These are phyloP conservation scores for Oriolus oriolus DNA, from an alignment of 2,113 vertebrate species.

Conservation along the genomic window DNA sequence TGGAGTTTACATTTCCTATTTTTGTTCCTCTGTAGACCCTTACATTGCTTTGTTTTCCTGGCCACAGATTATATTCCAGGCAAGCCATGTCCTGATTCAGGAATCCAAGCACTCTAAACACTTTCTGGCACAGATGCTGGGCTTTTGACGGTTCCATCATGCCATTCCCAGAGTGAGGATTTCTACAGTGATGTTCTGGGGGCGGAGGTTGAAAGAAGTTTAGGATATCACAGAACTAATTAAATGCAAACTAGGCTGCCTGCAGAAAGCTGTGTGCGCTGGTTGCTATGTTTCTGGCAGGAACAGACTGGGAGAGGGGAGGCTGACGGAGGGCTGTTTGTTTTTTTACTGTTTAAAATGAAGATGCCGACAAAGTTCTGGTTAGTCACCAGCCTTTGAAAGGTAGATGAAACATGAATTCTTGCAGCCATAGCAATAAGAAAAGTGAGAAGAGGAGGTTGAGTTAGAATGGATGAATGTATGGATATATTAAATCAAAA, in stretches of 20 bases:
- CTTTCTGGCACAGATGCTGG: constrained; percentile 27
- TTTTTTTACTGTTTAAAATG: constrained; percentile 45
- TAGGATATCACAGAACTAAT: constrained; percentile 66
- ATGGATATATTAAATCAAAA: neutral
- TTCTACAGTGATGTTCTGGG: constrained; percentile 43
- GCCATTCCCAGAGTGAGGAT: constrained; percentile 47
- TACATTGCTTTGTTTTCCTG: neutral
- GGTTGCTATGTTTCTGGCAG: constrained; percentile 62
- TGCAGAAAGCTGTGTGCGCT: constrained; percentile 51
- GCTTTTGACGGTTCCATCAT: constrained; percentile 44
- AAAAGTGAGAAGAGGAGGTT: neutral
- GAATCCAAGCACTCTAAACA: neutral
- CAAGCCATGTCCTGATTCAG: neutral
- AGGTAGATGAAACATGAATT: constrained; percentile 46
- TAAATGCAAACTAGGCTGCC: constrained; percentile 66
- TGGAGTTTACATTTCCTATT: neutral
- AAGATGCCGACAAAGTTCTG: constrained; percentile 54
- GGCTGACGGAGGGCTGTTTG: constrained; percentile 29
- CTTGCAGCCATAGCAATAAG: neutral
- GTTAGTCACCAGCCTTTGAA: constrained; percentile 61
- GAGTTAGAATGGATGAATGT: neutral
- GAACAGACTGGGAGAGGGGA: constrained; percentile 36
- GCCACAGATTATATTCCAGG: neutral
- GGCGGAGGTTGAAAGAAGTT: constrained; percentile 54
- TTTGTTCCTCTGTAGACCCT: neutral